Evolutionary conservation across 2,797 vertebrate species (phyloP), one percentile per base, ranked within the genome.

Genomic region (Eleutherodactylus coqui): DNA sequence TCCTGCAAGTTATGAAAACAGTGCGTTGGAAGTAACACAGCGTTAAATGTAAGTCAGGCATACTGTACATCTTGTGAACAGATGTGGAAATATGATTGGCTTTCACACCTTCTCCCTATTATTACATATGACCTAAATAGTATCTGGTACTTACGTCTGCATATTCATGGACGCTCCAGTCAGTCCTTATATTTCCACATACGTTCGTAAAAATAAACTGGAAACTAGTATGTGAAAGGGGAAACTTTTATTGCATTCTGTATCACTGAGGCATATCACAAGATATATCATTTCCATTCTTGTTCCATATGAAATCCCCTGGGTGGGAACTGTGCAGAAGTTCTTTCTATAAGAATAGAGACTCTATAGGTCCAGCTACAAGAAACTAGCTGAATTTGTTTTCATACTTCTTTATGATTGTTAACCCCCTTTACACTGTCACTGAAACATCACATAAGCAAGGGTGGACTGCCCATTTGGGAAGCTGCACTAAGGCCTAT

Each of bases 31-130:
- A 78, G 76, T 60, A 41, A 27, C 36, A 43, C 55, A 47, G n/a
- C 16, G 17, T 67, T 45, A 47, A 80, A 47, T 67, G 60, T 80
- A 80, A 67, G 17, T 80, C 60, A 83, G 69, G 9, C 55, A 47
- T 62, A 73, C 27, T 49, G 53, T 43, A 75, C 72, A 76, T 84
- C 73, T 84, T 84, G 82, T 21, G 10, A 49, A 67, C 82, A 84
- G 69, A 83, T 83, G 70, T 83, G 34, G 51, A 34, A 83, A 83
- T 47, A 45, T 27, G 34, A 32, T 60, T 83, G 45, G 7, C 16
- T 55, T 45, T 83, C 43, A 64, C 55, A 62, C 29, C 55, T 84
- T 76, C 47, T 67, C 29, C 43, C 73, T 13, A 36, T 32, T 77
- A 29, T 43, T 83, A 38, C 24, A 14, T 27, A 38, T 64, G 43